Evolutionary conservation across 2,797 vertebrate species (phyloP).

Genomic region (Champsocephalus esox): DNA sequence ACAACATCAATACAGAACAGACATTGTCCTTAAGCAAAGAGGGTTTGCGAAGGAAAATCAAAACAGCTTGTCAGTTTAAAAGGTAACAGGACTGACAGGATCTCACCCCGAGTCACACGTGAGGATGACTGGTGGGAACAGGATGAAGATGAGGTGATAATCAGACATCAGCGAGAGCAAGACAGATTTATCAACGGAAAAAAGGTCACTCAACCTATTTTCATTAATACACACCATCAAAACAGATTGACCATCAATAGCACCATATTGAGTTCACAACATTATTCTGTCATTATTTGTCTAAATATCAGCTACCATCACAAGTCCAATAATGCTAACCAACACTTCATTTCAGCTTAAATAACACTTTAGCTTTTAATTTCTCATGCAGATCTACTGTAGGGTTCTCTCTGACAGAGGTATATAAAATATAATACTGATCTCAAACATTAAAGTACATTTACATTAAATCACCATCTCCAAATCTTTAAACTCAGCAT

Average conservation of each 20-base stretch:
- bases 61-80: constrained; percentile 54
- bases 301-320: constrained; percentile 82
- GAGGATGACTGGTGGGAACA: constrained; percentile 60
- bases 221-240: constrained; percentile 74
- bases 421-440: constrained; percentile 75
- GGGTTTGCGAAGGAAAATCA: constrained; percentile 49
- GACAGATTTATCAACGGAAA: constrained; percentile 56
- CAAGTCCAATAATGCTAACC: constrained; percentile 76
- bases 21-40: constrained; percentile 47
- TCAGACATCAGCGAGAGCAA: constrained; percentile 53
- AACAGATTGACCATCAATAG: constrained; percentile 73
- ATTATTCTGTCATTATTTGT: constrained; percentile 65
- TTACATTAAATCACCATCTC: constrained; percentile 75
- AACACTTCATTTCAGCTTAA: constrained; percentile 71
- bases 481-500: constrained; percentile 62
- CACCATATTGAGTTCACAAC: constrained; percentile 79
- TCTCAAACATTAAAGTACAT: constrained; percentile 76
- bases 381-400: constrained; percentile 72
- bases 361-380: constrained; percentile 56
- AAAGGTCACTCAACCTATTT: constrained; percentile 67
- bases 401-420: constrained; percentile 54
- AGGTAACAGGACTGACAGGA: constrained; percentile 57
- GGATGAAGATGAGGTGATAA: constrained; percentile 64
- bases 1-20: constrained; percentile 52
- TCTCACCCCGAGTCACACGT: constrained; percentile 53